phyloP scores from a whole-genome alignment of 2,113 vertebrate genomes.

The Coregonus clupeaformis region DNA sequence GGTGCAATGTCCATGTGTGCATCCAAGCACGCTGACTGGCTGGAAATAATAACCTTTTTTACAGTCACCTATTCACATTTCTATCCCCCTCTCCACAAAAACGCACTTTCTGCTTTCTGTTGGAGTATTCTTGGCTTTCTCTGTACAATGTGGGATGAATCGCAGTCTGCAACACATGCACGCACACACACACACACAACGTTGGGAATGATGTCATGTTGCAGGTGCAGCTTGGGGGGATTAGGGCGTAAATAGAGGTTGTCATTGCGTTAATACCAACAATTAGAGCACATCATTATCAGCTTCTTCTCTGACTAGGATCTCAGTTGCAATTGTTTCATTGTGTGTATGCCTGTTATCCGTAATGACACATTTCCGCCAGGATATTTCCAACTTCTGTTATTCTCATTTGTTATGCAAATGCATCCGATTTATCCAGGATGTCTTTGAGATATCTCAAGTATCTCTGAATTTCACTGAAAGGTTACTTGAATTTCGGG shows the following conservation, averaged over 20 bases:
- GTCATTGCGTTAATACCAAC: not conserved
- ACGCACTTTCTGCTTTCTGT: not conserved
- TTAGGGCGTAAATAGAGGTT: not conserved
- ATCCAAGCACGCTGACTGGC: too few relatives aligned
- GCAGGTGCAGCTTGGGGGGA: slow-evolving; percentile 1
- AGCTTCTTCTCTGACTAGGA: not conserved
- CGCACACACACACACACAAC: not conserved
- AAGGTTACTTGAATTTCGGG: too few relatives aligned
- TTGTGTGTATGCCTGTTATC: not conserved
- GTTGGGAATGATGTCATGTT: slow-evolving; percentile 5
- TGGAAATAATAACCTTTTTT: too few relatives aligned
- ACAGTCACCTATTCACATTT: too few relatives aligned
- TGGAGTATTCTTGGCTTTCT: not conserved
- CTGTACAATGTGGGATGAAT: not conserved
- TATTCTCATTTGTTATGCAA: too few relatives aligned
- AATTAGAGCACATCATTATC: slow-evolving; percentile 1
- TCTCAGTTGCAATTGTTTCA: not conserved
- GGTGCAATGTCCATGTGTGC: too few relatives aligned
- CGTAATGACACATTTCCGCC: not conserved
- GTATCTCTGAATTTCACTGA: too few relatives aligned
- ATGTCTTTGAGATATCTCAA: too few relatives aligned
- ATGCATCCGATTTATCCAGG: too few relatives aligned
- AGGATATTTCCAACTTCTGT: too few relatives aligned
- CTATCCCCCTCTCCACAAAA: not conserved
- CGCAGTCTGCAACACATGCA: not conserved